Evolutionary conservation across 1,140 invertebrate species (phyloP), one percentile per base, ranked within the genome.

Genomic region (Drosophila melanica): DNA sequence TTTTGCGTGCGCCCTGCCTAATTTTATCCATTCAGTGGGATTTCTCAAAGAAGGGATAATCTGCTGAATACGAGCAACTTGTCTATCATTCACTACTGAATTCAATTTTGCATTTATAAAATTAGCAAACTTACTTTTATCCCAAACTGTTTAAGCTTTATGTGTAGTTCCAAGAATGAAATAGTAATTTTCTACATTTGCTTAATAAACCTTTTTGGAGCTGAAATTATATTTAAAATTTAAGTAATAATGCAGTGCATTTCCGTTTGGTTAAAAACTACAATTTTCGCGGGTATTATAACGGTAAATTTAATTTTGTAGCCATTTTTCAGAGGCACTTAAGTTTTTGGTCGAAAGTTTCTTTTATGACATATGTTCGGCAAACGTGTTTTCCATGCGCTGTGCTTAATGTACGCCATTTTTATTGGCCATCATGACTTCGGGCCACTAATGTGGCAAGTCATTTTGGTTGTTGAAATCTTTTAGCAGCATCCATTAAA

Each of bases 401-500:
- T 35, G 33, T 16, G 68, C 74, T 77, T 77, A 72, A 81, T 81
- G 81, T 50, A 68, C 54, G 59, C 53, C 33, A 23, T 67, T 80
- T 79, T 85, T 84, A 68, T 77, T 68, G 65, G 72, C 76, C 70
- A 76, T 76, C 30, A 54, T 42, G 48, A 42, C 63, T 60, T 44
- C 27, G 51, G 41, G 30, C 39, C 79, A 73, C 79, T 87, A 79
- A 87, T 78, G 82, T 81, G 65, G 55, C 50, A 30, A 63, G 74
- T 54, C 51, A 64, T 71, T 75, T 76, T 72, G 50, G 39, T 48
- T 60, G 41, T 51, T 60, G 27, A 82, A 76, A 73, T 85, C 84
- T 82, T 89, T 79, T 82, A 62, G 60, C 66, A 58, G 60, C 58
- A 16, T 50, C 64, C 68, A 87, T 86, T 86, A 87, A 86, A 86